Base-by-base conservation (phyloP, 2,113 vertebrate genomes). In the Gallinago paraguaiae region DNA sequence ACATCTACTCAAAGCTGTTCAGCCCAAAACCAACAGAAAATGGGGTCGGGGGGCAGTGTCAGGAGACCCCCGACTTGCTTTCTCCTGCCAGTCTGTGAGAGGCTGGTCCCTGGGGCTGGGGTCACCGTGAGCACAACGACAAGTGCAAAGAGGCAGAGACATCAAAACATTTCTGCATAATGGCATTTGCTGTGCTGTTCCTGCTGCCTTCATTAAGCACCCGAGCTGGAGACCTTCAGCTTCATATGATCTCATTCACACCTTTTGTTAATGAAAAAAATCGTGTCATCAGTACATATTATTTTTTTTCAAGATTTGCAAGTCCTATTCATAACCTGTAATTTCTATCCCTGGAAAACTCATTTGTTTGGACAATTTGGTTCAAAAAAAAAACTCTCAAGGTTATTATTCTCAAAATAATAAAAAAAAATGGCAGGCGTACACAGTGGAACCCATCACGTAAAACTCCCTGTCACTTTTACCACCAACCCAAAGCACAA, bases 111-210 rank as follows among this genome's bases (percentile, higher is more conserved):
- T 8, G 22, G 31, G n/a, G 45, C 6, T 2, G 19, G 43, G 48
- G 16, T 12, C 31, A 51, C 13, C 2, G 1, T 54, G 45, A 53
- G n/a, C 60, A 17, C 39, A 2, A 3, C 7, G 17, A 16, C 35
- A 30, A 56, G 27, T 1, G 19, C 45, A 76, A 65, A 28, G 54
- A 30, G n/a, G 23, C 18, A 81, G 53, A 17, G 25, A 50, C 0
- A 0, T n/a, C 15, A 11, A 90, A 71, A 65, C 20, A 4, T 37
- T 69, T 33, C 70, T 79, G 51, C 13, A 4, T 0, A 6, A 41
- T 13, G 46, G 24, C 28, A 43, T 31, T 60, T 0, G 0, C 23
- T 1, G 5, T 28, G 51, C 72, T 75, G 13, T 2, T 30, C 51
- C 75, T 80, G 68, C 82, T 72, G 63, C 82, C 88, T 28, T 61